Conservation (phyloP, 2,888 invertebrate genomes). For the Geophilus truncorum region DNA sequence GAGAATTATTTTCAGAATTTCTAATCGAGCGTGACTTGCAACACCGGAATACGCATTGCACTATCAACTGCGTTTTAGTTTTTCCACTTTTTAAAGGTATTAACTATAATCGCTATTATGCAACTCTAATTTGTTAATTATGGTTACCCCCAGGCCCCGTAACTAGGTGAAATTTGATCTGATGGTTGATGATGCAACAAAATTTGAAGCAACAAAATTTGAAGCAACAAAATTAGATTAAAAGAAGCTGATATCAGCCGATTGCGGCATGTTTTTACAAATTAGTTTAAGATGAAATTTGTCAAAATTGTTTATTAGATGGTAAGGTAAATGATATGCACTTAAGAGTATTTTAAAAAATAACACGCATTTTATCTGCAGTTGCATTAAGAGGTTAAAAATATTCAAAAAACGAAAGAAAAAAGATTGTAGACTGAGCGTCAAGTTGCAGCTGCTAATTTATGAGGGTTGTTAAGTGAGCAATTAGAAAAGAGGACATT, state of each 20-base stretch:
- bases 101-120: too few species aligned
- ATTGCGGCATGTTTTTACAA: not conserved
- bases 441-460: slow-evolving; percentile 4
- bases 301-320: not conserved
- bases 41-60: not conserved
- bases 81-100: not conserved
- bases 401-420: not conserved
- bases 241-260: not conserved
- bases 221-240: too few species aligned
- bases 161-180: not conserved
- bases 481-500: not conserved
- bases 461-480: not conserved
- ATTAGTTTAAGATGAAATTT: not conserved
- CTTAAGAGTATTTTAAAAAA: not conserved
- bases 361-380: not conserved
- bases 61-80: not conserved
- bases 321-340: not conserved
- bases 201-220: too few species aligned
- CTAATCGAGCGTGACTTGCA: not conserved
- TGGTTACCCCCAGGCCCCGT: too few species aligned
- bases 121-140: not conserved
- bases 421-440: not conserved
- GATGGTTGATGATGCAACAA: not conserved
- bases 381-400: not conserved
- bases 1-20: not conserved